A percentile compares a stretch with the other conserved stretches of the same genome.
Conservation (phyloP, 2,113 vertebrate species). For the Athene noctua region DNA sequence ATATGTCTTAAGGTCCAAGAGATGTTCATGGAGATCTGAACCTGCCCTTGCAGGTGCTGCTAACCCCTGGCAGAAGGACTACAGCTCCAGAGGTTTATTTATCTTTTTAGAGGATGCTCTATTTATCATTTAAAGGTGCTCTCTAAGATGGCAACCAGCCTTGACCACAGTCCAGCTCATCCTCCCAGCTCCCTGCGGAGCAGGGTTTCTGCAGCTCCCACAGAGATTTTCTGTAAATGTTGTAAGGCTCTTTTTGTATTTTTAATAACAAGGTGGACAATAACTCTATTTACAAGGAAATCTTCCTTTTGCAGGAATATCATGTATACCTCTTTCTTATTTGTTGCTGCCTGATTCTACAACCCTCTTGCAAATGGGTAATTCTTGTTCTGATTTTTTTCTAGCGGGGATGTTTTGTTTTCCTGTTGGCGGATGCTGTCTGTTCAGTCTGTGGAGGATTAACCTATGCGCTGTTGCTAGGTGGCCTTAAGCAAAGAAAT, state of each 20-base stretch:
- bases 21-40: neutral
- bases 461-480: slow-evolving; percentile 65
- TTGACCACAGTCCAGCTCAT: slow-evolving; percentile 11
- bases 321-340: neutral
- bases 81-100: neutral
- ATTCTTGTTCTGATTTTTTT: slow-evolving; percentile 50
- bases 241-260: slow-evolving; percentile 50
- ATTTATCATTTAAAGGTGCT: slow-evolving; percentile 8
- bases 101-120: neutral
- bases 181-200: neutral
- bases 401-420: slow-evolving; percentile 53
- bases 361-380: slow-evolving; percentile 24
- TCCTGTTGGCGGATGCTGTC: slow-evolving; percentile 63
- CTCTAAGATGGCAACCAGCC: slow-evolving; percentile 37
- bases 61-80: neutral
- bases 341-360: slow-evolving; percentile 18
- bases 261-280: slow-evolving; percentile 42
- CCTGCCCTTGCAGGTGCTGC: neutral
- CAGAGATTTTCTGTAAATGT: slow-evolving; percentile 19
- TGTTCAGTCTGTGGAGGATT: slow-evolving; percentile 65
- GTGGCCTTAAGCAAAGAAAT: slow-evolving; percentile 71
- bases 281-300: slow-evolving; percentile 42
- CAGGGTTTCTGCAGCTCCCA: neutral
- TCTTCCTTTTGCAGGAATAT: slow-evolving; percentile 25
- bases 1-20: neutral